Evolutionary conservation across 2,113 vertebrate genomes (phyloP).

Genomic region (Sinosuthora webbiana): DNA sequence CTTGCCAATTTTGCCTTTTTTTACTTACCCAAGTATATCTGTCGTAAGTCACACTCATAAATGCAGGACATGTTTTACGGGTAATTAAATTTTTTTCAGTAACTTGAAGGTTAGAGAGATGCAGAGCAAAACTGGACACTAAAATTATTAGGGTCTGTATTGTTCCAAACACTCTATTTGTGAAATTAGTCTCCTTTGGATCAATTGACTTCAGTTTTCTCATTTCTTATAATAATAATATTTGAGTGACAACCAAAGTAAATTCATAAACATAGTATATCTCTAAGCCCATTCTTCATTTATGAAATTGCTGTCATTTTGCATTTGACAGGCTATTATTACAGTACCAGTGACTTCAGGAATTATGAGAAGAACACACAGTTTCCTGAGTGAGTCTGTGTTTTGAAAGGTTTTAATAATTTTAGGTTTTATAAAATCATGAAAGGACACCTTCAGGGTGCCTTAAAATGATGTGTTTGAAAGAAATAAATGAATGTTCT

Average conservation of each 20-base stretch:
- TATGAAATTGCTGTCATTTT: slow-evolving; percentile 72
- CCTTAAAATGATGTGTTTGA: slow-evolving; percentile 63
- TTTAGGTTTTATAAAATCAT: slow-evolving; percentile 69
- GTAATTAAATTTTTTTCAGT: neutral
- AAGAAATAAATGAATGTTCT: slow-evolving; percentile 61
- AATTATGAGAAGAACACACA: slow-evolving; percentile 37
- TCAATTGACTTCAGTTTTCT: slow-evolving; percentile 56
- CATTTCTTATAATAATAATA: slow-evolving; percentile 53
- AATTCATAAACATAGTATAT: slow-evolving; percentile 73
- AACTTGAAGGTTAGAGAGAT: neutral
- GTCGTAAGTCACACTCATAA: neutral
- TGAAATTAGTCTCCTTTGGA: slow-evolving; percentile 21
- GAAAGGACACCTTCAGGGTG: slow-evolving; percentile 55
- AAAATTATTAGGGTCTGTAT: neutral
- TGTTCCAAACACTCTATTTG: neutral
- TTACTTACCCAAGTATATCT: neutral
- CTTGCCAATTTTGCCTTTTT: neutral
- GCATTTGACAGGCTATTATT: slow-evolving; percentile 68
- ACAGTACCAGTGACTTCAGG: slow-evolving; percentile 36
- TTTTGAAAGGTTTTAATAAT: slow-evolving; percentile 68
- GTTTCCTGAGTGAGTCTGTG: slow-evolving; percentile 59
- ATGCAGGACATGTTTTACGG: neutral
- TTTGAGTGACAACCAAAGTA: slow-evolving; percentile 72
- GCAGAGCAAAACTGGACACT: neutral
- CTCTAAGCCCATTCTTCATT: slow-evolving; percentile 65